Percentiles rank a stretch among this genome's conserved stretches.
Evolutionary conservation across 2,113 vertebrate species (phyloP).

Genomic region (Hylia prasina): DNA sequence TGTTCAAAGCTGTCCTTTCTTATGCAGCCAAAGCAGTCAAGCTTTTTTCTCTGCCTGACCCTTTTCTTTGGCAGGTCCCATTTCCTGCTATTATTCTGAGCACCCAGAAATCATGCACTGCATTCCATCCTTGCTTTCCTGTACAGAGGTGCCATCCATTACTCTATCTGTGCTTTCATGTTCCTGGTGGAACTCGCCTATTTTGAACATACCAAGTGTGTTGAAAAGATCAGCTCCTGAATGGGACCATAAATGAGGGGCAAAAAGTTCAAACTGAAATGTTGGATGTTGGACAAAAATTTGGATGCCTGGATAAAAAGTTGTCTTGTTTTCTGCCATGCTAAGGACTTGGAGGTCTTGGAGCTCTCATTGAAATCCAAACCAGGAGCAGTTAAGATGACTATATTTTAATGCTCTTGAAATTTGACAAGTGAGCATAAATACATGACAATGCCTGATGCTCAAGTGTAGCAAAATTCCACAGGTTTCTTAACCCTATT

Average conservation of each 20-base stretch:
- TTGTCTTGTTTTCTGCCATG: background rate
- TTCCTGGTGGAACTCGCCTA: background rate
- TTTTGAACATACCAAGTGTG: background rate
- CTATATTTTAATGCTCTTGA: background rate
- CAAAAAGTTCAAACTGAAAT: background rate
- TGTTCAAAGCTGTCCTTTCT: background rate
- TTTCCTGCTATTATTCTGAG: conserved; percentile 37
- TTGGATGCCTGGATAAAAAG: background rate
- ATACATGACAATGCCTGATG: background rate
- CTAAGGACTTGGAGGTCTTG: background rate
- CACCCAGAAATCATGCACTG: accelerated
- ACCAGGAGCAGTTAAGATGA: background rate
- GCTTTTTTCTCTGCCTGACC: background rate
- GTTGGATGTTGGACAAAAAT: background rate
- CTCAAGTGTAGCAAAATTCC: background rate
- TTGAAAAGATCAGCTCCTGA: background rate
- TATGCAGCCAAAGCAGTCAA: background rate
- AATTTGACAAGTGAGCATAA: background rate
- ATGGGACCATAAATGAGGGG: background rate
- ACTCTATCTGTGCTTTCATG: background rate
- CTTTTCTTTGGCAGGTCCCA: conserved; percentile 9
- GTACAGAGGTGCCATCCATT: background rate
- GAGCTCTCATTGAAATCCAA: background rate
- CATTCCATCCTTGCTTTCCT: conserved; percentile 7
- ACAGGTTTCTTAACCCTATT: background rate